Evolutionary conservation across 2,113 vertebrate genomes (phyloP).

Genomic region (Psilopsiagon aymara): DNA sequence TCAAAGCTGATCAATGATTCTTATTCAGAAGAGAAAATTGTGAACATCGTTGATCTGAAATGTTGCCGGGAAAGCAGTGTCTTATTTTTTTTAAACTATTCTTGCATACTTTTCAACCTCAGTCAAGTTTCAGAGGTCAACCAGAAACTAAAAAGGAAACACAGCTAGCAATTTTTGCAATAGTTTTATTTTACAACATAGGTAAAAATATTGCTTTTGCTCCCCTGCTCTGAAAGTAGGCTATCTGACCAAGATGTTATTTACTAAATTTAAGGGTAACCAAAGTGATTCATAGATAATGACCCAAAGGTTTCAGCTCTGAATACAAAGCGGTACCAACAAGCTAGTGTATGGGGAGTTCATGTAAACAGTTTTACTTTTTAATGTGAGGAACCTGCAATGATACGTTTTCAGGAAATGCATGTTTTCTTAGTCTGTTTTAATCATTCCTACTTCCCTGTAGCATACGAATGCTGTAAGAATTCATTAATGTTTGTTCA

Average conservation of each 20-base stretch:
- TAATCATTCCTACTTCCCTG: background rate
- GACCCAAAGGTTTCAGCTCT: background rate
- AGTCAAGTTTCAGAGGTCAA: conserved; percentile 42
- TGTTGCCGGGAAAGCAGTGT: background rate
- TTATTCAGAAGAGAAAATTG: conserved; percentile 30
- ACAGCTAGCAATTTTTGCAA: conserved; percentile 16
- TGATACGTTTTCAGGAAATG: background rate
- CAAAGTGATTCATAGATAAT: conserved; percentile 21
- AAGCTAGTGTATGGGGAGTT: background rate
- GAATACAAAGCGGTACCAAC: background rate
- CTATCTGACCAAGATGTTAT: conserved; percentile 36
- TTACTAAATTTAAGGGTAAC: conserved; percentile 47
- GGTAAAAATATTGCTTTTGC: background rate
- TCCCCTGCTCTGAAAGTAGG: background rate
- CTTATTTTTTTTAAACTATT: background rate
- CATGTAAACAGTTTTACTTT: background rate
- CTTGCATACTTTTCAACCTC: conserved; percentile 27
- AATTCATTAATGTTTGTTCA: background rate
- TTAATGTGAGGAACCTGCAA: background rate
- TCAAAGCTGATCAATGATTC: conserved; percentile 23
- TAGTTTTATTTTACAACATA: background rate
- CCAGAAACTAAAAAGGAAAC: conserved; percentile 42
- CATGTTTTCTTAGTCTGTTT: background rate
- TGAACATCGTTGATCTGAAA: conserved; percentile 21
- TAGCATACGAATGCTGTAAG: background rate